Percentiles rank a stretch among this genome's conserved stretches.
Evolutionary conservation across 2,113 vertebrate species (phyloP).

Genomic region (Amphiprion ocellaris): DNA sequence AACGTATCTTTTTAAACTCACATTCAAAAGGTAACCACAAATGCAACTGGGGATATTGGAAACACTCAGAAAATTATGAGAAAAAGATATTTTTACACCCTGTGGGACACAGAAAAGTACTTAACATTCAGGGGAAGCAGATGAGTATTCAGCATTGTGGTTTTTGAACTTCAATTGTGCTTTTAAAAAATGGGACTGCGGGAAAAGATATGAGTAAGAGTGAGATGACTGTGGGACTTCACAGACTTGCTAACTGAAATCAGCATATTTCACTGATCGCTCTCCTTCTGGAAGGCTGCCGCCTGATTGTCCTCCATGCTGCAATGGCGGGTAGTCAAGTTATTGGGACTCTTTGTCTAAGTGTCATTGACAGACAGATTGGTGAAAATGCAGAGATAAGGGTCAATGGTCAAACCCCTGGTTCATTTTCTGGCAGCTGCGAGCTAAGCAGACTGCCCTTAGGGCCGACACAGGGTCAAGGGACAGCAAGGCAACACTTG

Average conservation of each 20-base stretch:
- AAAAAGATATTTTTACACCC: conserved; percentile 8
- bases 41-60: conserved; percentile 1
- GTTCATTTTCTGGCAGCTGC: conserved; percentile 69
- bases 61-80: conserved; percentile 16
- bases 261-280: conserved; percentile 23
- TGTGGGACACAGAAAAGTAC: conserved; percentile 4
- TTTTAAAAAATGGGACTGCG: conserved; percentile 15
- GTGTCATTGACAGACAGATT: conserved; percentile 61
- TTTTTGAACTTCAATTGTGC: conserved; percentile 18
- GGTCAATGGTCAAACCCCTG: conserved; percentile 77
- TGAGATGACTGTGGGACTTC: conserved; percentile 35
- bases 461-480: conserved; percentile 46
- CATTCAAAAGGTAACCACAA: not conserved
- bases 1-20: not conserved
- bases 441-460: conserved; percentile 39
- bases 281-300: conserved; percentile 20
- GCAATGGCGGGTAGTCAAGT: conserved; percentile 35
- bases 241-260: conserved; percentile 10
- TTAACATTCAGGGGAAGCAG: conserved; percentile 20
- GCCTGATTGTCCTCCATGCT: conserved; percentile 34
- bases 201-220: not conserved
- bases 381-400: conserved; percentile 40
- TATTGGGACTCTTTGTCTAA: conserved; percentile 70
- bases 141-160: conserved; percentile 13
- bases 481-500: conserved; percentile 8